Evolutionary conservation across 2,888 invertebrate species (phyloP), one percentile per base, ranked within the genome.

Genomic region (Diarsia dahlii): DNA sequence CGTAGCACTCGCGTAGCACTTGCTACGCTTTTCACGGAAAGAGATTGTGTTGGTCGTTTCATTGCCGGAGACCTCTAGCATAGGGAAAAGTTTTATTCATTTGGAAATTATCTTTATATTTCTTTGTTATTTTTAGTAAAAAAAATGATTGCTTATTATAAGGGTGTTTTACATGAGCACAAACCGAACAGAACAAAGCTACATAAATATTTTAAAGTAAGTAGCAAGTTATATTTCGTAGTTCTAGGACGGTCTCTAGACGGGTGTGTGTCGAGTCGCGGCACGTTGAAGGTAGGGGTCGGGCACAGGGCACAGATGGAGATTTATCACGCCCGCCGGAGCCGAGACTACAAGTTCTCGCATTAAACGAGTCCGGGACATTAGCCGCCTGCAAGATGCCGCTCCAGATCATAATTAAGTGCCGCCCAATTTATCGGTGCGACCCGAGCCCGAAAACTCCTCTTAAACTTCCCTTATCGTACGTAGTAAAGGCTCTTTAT

Each of bases 361-460:
- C 95, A 96, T 96, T 96, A 96, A 96, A 96, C 95, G 95, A 96
- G 92, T 96, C 95, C 94, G 95, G 95, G 93, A 95, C 96, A 96
- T 96, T 96, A 96, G 95, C 95, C 95, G 94, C 93, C 93, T 96
- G 96, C 96, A 96, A 96, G 96, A 96, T 96, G 96, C 96, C 95
- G 95, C 95, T 95, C 96, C 94, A 96, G 96, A 96, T 96, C 96
- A 96, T 96, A 96, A 96, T 96, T 96, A 96, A 96, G 95, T 96
- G 96, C 95, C 95, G 95, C 95, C 96, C 96, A 95, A 96, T 96
- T 96, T 96, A 96, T 96, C 95, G 96, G 96, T 91, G 92, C 95
- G 96, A 95, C 95, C 96, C 95, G 93, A 93, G 91, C 94, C 92
- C 91, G 91, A 94, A 94, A 95, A 96, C 95, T 95, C 94, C 94